Percentiles rank a stretch among this genome's conserved stretches.
Evolutionary conservation across 2,113 vertebrate species (phyloP).

Genomic region (Phylloscopus trochilus): DNA sequence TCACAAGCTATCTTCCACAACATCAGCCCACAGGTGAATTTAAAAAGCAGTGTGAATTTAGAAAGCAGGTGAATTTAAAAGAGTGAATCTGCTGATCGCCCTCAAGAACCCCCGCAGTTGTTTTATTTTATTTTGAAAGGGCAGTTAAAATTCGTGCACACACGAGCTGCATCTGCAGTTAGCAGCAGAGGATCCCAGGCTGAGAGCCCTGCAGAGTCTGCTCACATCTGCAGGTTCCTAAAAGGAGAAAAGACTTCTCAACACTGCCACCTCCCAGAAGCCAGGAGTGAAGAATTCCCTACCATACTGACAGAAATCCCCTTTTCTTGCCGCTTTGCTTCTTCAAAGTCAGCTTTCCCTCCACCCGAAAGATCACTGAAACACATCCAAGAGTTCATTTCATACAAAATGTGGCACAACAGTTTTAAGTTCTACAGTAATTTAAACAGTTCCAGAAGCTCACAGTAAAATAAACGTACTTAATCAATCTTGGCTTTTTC

Average conservation of each 20-base stretch:
- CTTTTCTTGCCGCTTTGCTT: neutral
- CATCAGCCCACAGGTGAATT: neutral
- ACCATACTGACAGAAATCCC: neutral
- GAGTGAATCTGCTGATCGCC: neutral
- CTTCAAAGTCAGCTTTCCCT: neutral
- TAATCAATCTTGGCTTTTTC: neutral
- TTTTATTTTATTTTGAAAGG: neutral
- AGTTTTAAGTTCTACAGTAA: neutral
- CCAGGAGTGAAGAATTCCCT: constrained; percentile 5
- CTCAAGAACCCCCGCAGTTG: neutral
- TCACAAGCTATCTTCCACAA: neutral
- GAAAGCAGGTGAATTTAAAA: neutral
- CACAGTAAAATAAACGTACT: neutral
- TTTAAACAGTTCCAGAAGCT: neutral
- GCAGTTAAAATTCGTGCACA: neutral
- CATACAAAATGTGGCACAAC: neutral
- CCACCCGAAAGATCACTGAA: constrained; percentile 18
- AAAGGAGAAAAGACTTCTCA: neutral
- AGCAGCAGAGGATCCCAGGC: neutral
- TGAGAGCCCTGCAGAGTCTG: neutral
- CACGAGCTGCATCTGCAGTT: neutral
- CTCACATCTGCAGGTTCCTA: neutral
- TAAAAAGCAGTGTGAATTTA: no score
- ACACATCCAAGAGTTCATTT: neutral
- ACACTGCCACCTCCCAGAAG: neutral